Conservation (phyloP, 2,113 vertebrate species). For the Psittacula cyanocephala region DNA sequence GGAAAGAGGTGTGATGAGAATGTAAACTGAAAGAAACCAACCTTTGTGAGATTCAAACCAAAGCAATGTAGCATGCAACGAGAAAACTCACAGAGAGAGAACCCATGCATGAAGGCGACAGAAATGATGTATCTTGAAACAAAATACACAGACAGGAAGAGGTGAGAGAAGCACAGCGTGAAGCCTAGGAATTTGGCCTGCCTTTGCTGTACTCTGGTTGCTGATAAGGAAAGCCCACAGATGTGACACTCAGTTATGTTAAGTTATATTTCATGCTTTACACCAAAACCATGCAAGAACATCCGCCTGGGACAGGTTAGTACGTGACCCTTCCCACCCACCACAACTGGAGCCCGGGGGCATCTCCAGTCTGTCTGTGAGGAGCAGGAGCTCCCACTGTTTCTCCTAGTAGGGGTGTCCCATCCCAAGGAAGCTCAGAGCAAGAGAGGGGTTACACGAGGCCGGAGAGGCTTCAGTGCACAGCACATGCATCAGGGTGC, state of each 20-base stretch:
- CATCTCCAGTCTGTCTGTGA: background rate
- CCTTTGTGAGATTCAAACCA: conserved; percentile 67
- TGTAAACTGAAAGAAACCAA: conserved; percentile 68
- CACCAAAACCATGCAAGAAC: conserved; percentile 73
- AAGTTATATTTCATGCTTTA: conserved; percentile 82
- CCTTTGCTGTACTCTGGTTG: conserved; percentile 59
- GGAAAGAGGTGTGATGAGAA: conserved; percentile 42
- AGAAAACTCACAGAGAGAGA: conserved; percentile 64
- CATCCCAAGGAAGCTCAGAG: background rate
- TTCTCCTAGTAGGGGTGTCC: background rate
- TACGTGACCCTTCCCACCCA: background rate
- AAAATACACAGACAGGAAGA: conserved; percentile 57
- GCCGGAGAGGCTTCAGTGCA: background rate
- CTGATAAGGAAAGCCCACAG: conserved; percentile 84
- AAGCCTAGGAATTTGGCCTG: conserved; percentile 70
- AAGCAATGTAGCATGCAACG: conserved; percentile 71
- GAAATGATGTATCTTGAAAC: conserved; percentile 25
- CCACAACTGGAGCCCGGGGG: background rate
- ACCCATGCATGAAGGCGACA: conserved; percentile 69
- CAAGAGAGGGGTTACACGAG: conserved; percentile 9
- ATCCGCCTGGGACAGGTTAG: conserved; percentile 58
- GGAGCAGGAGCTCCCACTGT: background rate
- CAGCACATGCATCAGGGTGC: background rate
- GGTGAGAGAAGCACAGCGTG: conserved; percentile 55
- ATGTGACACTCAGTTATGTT: conserved; percentile 92